These are phyloP conservation scores for Macroglossus sobrinus DNA, from an alignment of 2,113 vertebrate genomes.

Conservation along the genomic window DNA sequence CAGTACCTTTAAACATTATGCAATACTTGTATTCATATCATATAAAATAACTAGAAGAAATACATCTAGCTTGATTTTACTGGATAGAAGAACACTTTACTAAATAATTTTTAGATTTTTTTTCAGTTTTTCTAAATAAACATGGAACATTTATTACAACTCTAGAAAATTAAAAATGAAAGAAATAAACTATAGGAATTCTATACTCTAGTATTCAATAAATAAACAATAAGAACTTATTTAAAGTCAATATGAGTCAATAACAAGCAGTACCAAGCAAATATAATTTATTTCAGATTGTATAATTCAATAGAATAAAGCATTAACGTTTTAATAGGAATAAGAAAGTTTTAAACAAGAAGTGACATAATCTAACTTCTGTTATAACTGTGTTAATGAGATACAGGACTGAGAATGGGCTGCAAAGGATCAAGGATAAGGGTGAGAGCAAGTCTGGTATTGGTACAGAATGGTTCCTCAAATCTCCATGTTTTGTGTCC, in stretches of 20 bases:
- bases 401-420: neutral
- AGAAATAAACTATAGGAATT: neutral
- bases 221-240: neutral
- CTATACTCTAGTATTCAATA: too few species aligned
- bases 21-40: neutral
- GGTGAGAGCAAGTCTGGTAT: neutral
- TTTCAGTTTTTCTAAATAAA: neutral
- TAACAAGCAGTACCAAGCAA: neutral
- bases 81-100: neutral
- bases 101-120: neutral
- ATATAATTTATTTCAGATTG: neutral
- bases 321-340: neutral
- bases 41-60: neutral
- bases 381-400: too few species aligned
- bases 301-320: neutral
- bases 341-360: neutral
- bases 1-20: neutral
- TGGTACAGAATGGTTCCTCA: neutral
- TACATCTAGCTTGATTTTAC: neutral
- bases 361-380: fast-evolving
- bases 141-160: neutral
- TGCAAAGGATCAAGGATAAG: neutral
- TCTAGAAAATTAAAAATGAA: neutral
- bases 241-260: neutral
- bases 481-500: neutral